phyloP scores from a whole-genome alignment of 2,797 vertebrate species.

The Psittacula derbiana region DNA sequence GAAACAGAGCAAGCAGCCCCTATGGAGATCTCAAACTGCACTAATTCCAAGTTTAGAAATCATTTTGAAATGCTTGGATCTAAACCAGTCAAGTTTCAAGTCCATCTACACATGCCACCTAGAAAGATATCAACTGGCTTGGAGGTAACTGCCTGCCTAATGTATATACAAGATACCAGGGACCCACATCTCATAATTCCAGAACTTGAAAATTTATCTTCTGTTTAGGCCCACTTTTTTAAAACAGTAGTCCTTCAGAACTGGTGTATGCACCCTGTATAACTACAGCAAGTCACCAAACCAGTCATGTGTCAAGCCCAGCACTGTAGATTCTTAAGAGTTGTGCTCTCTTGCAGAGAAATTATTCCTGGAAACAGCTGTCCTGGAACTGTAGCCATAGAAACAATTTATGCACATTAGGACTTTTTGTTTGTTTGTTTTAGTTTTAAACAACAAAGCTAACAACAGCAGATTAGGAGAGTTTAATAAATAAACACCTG shows the following conservation, averaged over 20 bases:
- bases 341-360: neutral
- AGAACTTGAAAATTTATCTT: neutral
- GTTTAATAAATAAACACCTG: neutral
- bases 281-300: neutral
- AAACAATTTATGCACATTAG: neutral
- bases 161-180: neutral
- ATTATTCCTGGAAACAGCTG: neutral
- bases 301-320: neutral
- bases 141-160: neutral
- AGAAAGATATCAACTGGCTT: neutral
- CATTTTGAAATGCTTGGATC: neutral
- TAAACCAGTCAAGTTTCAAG: neutral
- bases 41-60: neutral
- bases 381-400: neutral
- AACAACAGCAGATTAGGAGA: neutral
- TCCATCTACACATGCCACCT: neutral
- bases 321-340: neutral
- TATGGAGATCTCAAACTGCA: neutral
- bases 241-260: neutral
- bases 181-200: rapidly evolving
- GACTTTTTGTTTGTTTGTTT: neutral
- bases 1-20: neutral
- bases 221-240: neutral
- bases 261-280: neutral
- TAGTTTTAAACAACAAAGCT: neutral